Conservation (phyloP, 2,797 vertebrate genomes). For the Cuniculus paca region DNA sequence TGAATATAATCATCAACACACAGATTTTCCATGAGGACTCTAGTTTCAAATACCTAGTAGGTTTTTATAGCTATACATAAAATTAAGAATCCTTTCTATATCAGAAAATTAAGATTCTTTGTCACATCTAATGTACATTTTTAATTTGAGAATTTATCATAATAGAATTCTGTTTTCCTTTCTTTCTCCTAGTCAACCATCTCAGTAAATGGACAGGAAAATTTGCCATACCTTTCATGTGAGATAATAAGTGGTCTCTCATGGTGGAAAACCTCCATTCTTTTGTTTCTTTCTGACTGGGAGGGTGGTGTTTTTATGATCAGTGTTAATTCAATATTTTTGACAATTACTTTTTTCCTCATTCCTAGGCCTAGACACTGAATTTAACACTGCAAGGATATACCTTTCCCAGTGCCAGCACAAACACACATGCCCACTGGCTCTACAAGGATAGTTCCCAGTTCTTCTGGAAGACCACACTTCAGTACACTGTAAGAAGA, state of each 20-base stretch:
- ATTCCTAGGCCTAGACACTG: neutral
- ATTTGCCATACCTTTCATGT: neutral
- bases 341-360: neutral
- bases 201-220: neutral
- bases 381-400: neutral
- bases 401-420: neutral
- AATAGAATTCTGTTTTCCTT: neutral
- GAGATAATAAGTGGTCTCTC: neutral
- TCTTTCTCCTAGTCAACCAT: neutral
- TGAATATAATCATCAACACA: neutral
- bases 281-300: neutral
- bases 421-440: neutral
- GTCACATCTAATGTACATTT: neutral
- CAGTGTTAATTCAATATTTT: neutral
- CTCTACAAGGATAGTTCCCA: neutral
- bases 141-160: neutral
- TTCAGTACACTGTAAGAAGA: neutral
- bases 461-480: neutral
- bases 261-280: neutral
- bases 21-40: neutral
- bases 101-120: neutral
- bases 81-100: neutral
- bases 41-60: neutral
- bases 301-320: neutral
- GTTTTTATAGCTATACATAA: slow-evolving; percentile 16